phyloP scores from a whole-genome alignment of 2,113 vertebrate species.

The Turnix velox region DNA sequence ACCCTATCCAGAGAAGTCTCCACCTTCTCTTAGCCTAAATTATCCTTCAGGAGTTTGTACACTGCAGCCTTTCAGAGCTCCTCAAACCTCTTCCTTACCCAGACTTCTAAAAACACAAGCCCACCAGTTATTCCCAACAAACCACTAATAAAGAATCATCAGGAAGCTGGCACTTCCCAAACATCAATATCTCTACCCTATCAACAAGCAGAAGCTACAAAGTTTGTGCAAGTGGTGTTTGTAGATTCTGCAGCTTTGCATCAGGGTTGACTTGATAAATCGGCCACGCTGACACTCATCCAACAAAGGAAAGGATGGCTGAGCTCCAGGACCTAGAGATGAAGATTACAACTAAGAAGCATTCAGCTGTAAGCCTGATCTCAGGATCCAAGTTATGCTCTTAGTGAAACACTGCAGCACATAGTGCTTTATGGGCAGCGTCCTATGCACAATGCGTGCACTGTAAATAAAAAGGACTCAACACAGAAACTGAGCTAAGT shows the following conservation, averaged over 20 bases:
- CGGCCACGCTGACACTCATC: neutral
- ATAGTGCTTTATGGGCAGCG: neutral
- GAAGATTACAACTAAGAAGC: neutral
- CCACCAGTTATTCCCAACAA: neutral
- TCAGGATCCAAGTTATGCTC: neutral
- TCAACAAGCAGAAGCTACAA: neutral
- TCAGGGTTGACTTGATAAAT: neutral
- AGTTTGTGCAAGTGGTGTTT: neutral
- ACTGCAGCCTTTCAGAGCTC: neutral
- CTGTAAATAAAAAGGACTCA: neutral
- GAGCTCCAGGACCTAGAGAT: neutral
- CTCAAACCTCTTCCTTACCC: neutral
- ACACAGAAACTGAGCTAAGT: neutral
- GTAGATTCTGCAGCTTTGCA: neutral
- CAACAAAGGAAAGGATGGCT: neutral
- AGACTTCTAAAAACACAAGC: neutral
- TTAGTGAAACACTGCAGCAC: neutral
- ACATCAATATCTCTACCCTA: accelerated
- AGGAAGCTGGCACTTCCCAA: neutral
- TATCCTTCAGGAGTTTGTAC: neutral
- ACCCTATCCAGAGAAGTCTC: neutral
- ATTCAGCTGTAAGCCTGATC: neutral
- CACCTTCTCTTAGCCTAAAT: neutral
- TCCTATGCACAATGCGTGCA: neutral
- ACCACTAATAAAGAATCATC: neutral